Evolutionary conservation across 2,113 vertebrate species (phyloP).

Genomic region (Rhegmatorhina hoffmannsi): DNA sequence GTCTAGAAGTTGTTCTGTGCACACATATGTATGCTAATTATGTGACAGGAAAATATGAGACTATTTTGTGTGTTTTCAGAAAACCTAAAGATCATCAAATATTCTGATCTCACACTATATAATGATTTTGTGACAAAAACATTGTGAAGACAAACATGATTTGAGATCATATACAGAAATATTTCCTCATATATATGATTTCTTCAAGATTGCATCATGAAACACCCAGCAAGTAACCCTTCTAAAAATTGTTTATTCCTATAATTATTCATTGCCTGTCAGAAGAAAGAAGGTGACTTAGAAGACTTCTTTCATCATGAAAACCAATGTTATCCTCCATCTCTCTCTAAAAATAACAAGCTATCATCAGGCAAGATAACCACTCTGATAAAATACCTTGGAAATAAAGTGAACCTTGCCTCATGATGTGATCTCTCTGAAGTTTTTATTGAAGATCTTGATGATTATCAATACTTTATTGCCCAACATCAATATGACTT

Average conservation of each 20-base stretch:
- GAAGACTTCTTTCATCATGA: neutral
- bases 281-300: slow-evolving; percentile 43
- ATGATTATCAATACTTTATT: slow-evolving; percentile 18
- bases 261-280: neutral
- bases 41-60: neutral
- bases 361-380: slow-evolving; percentile 18
- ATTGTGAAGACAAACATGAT: neutral
- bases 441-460: slow-evolving; percentile 33
- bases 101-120: neutral
- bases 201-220: neutral
- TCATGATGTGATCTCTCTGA: slow-evolving; percentile 11
- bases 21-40: neutral
- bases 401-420: slow-evolving; percentile 18
- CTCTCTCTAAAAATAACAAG: slow-evolving; percentile 40
- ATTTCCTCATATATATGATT: neutral
- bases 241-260: neutral
- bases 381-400: slow-evolving; percentile 27
- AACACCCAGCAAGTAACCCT: neutral
- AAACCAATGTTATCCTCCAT: slow-evolving; percentile 22
- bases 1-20: neutral
- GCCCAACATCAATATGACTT: slow-evolving; percentile 47
- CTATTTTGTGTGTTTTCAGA: neutral
- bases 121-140: neutral
- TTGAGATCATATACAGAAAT: neutral
- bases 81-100: neutral